Conservation (phyloP, 2,797 vertebrate species). For the Pseudotriccus pelzelni region DNA sequence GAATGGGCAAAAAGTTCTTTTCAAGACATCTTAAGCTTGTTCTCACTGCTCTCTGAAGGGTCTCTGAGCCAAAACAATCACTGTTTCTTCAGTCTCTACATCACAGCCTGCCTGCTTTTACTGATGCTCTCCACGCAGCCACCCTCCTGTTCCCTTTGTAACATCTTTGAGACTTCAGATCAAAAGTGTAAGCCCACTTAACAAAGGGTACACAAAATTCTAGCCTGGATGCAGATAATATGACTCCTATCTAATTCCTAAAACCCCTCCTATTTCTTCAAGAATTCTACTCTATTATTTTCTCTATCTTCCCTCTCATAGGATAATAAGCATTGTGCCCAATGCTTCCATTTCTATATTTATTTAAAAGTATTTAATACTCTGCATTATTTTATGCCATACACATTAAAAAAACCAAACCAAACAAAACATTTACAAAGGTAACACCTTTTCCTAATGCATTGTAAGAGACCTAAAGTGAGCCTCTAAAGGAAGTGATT, state of each 20-base stretch:
- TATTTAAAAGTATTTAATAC: not conserved
- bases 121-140: not conserved
- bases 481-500: not conserved
- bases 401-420: not conserved
- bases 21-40: not conserved
- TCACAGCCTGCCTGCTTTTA: not conserved
- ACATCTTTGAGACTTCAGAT: not conserved
- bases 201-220: not conserved
- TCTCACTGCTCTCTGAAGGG: not conserved
- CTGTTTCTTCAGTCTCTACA: not conserved
- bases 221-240: not conserved
- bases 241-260: not conserved
- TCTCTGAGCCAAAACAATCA: not conserved
- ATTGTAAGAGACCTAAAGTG: not conserved
- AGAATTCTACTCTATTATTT: not conserved
- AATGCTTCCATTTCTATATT: not conserved
- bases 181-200: not conserved
- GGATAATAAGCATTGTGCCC: not conserved
- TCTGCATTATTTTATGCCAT: not conserved
- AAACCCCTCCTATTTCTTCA: not conserved
- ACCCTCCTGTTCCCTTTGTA: not conserved
- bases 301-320: not conserved
- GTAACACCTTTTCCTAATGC: not conserved
- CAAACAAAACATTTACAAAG: not conserved
- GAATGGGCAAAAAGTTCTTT: not conserved